Evolutionary conservation across 2,888 invertebrate genomes (phyloP).

Genomic region (Lepidocyrtoides sp.): DNA sequence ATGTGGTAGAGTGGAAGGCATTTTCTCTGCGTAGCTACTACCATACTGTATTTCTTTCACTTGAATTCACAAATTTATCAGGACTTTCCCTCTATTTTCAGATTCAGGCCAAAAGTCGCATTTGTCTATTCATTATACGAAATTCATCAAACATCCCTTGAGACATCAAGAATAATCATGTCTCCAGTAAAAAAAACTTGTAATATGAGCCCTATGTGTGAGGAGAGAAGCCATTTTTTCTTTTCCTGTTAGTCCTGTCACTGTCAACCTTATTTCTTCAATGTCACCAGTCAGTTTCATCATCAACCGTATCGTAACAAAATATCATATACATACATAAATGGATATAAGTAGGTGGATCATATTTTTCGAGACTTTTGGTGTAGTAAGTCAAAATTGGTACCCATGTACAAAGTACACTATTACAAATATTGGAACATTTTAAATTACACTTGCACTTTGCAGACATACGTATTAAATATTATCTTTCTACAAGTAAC

Average conservation of each 20-base stretch:
- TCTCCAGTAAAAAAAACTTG: background rate
- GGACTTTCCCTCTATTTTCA: too few relatives aligned
- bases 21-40: too few relatives aligned
- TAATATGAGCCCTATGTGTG: too few relatives aligned
- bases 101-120: background rate
- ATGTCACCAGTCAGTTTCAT: slow-evolving; percentile 3
- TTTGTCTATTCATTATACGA: background rate
- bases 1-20: background rate
- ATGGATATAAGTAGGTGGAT: background rate
- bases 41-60: too few relatives aligned
- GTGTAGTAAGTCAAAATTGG: background rate
- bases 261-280: slow-evolving; percentile 6
- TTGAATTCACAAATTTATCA: too few relatives aligned
- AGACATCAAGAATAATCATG: background rate
- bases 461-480: too few relatives aligned
- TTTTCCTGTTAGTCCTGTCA: background rate
- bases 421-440: background rate
- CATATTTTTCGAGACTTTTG: background rate
- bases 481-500: too few relatives aligned
- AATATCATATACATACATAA: background rate
- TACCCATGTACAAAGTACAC: too few relatives aligned
- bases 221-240: background rate
- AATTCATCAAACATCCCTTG: background rate
- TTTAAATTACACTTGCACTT: too few relatives aligned
- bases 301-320: slow-evolving; percentile 2